Evolutionary conservation across 2,888 invertebrate species (phyloP), one percentile per base, ranked within the genome.

Genomic region (Pachliopta kotzebuea): DNA sequence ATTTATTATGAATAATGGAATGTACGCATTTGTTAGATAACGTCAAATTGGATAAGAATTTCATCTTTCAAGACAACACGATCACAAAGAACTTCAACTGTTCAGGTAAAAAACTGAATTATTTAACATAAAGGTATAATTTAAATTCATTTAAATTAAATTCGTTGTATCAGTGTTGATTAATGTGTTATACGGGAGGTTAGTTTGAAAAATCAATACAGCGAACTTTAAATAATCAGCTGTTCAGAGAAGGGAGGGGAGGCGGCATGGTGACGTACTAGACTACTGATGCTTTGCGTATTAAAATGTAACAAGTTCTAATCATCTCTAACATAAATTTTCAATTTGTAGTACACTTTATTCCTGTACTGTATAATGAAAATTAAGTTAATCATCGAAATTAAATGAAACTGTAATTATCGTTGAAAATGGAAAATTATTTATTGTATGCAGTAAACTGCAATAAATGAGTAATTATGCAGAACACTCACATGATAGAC

Each of bases 1-100:
- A 69, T 67, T 70, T 77, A 81, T 75, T 80, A 90, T 90, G 89
- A 92, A 92, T 81, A 83, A 95, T 94, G 94, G 94, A 94, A 92
- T 94, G 94, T 88, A 92, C 94, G 80, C 94, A 94, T 92, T 92
- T 94, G 79, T 91, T 90, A 85, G 93, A 93, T 87, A 93, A 94
- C 90, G 93, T 94, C 82, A 93, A 93, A 84, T 86, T 92, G 83
- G 88, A 90, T 76, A 84, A 81, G 77, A 86, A 89, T 81, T 84
- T 89, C 79, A 85, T 86, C 80, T 76, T 80, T 78, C 86, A 90
- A 79, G 90, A 91, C 80, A 84, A 81, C 74, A 83, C 85, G 80
- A 88, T 89, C 88, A 92, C 93, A 92, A 93, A 94, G 94, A 93
- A 93, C 86, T 87, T 90, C 85, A 87, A 89, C 85, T 94, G 94